Conservation (phyloP, 2,113 vertebrate genomes). For the Anoplopoma fimbria region DNA sequence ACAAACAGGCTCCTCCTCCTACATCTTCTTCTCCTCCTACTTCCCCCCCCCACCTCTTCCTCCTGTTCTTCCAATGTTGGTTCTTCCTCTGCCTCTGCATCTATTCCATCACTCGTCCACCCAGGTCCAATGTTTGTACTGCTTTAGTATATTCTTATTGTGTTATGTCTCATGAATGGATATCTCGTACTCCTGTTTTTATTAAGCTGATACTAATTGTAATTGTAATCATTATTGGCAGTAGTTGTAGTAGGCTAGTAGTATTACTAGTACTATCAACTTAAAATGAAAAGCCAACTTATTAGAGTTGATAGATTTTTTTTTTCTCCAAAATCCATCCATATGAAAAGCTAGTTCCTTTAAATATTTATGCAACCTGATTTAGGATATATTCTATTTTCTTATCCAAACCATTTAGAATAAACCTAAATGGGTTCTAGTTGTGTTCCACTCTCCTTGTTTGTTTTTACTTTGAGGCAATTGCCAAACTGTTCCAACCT, state of each 20-base stretch:
- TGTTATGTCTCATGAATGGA: neutral
- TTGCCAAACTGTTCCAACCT: neutral
- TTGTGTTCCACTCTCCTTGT: neutral
- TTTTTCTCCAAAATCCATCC: neutral
- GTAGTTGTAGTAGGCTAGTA: neutral
- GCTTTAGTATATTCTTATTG: neutral
- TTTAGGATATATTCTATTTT: neutral
- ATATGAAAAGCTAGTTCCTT: neutral
- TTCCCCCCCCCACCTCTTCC: neutral
- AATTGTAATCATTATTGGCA: neutral
- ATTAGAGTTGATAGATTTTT: neutral
- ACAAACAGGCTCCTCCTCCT: constrained; percentile 86
- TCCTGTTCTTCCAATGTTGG: neutral
- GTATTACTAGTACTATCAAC: neutral
- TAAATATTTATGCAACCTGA: neutral
- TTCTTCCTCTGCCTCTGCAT: neutral
- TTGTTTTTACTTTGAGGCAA: neutral
- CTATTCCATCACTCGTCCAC: neutral
- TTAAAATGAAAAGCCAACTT: neutral
- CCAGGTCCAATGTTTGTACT: neutral
- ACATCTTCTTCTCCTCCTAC: constrained; percentile 27
- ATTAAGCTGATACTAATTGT: neutral
- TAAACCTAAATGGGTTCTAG: neutral
- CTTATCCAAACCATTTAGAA: neutral
- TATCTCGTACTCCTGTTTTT: neutral